Evolutionary conservation across 2,888 invertebrate species (phyloP), one percentile per base, ranked within the genome.

Genomic region (Oxyteleia sp.): DNA sequence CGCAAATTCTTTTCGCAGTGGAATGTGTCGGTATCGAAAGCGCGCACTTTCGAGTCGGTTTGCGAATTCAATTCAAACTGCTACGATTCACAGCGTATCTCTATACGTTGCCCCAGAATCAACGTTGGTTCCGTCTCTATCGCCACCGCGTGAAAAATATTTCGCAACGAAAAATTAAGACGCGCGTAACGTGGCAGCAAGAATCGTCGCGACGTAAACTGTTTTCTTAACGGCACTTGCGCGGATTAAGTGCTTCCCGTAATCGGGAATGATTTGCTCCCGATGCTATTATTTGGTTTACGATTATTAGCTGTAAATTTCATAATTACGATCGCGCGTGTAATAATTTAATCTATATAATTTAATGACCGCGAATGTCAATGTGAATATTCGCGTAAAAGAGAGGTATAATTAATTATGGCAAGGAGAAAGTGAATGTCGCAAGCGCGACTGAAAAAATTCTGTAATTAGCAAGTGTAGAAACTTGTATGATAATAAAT

Each of bases 1-100:
- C 78, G 57, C 74, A 75, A 83, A 75, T 79, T 68, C 83, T 79
- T 83, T 72, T 64, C 49, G 23, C 53, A 63, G 45, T 43, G 63
- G 79, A 79, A 83, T 79, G 69, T 78, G 66, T 74, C 74, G 47
- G 74, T 78, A 82, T 71, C 82, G 75, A 76, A 82, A 76, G 66
- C 53, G 55, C 23, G 63, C 51, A 72, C 82, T 76, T 82, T 76
- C 72, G 23, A 72, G 66, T 57, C 51, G 38, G 71, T 71, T 76
- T 71, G 66, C 45, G 61, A 82, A 82, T 76, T 82, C 72, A 82
- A 76, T 83, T 69, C 69, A 74, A 79, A 78, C 72, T 55, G 63
- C 35, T 61, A 13, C 72, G 55, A 63, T 71, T 74, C 78, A 63
- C 68, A 26, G 47, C 61, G 68, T 61, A 74, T 72, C 69, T 75